These are phyloP conservation scores for Bimastos eiseni DNA, from an alignment of 2,888 invertebrate genomes.

Conservation along the genomic window DNA sequence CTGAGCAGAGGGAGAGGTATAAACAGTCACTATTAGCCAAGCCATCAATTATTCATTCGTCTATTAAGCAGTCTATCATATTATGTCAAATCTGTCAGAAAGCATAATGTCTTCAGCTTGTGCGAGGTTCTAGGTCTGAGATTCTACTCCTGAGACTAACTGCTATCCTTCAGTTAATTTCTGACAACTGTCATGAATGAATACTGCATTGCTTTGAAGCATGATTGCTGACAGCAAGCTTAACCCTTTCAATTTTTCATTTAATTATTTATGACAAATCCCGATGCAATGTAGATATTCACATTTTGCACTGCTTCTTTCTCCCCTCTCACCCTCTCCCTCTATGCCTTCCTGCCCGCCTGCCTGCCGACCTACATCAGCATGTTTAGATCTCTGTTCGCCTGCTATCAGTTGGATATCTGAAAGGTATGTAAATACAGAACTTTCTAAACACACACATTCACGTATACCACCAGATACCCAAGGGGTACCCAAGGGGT, in stretches of 20 bases:
- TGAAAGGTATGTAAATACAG: neutral
- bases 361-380: neutral
- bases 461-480: neutral
- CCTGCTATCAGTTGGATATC: neutral
- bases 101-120: neutral
- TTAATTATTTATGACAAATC: slow-evolving; percentile 9
- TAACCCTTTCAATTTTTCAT: neutral
- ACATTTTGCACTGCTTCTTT: neutral
- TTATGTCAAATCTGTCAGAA: neutral
- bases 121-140: neutral
- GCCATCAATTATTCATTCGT: neutral
- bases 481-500: too few species aligned
- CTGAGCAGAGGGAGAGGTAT: neutral
- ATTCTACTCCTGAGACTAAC: neutral
- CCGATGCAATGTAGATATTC: neutral
- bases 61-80: slow-evolving; percentile 5
- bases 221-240: neutral
- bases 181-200: neutral
- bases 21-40: neutral
- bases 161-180: neutral
- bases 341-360: neutral
- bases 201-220: neutral
- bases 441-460: neutral
- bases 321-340: neutral
- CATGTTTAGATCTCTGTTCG: neutral